Base-by-base conservation (phyloP, 2,888 invertebrate genomes). In the Drosophila gaucha region DNA sequence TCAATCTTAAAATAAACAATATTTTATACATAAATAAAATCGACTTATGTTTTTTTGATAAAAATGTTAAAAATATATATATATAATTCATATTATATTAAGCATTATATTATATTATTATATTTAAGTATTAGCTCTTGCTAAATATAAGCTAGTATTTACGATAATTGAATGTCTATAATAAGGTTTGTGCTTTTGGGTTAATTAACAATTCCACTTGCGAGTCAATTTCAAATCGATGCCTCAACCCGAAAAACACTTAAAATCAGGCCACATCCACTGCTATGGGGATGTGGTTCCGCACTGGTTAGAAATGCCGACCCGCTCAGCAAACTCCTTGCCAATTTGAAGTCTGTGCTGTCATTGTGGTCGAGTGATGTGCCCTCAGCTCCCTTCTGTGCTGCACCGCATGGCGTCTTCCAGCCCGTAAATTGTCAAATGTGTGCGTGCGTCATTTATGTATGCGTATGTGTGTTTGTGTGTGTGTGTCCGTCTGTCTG, bases 331-430 rank as follows among this genome's bases (percentile, higher is more conserved):
- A 26, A 38, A 20, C 22, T 55, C 20, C 72, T 67, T 39, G 62
- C 62, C 72, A 67, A 77, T 74, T 73, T 60, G 38, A 54, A 59
- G 43, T 47, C 49, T 54, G 28, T 16, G 20, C 73, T 72, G 67
- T 77, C 74, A 67, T 43, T 74, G 74, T 67, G 78, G 74, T 64
- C 50, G 46, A 67, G 38, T 63, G 62, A 60, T 57, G 72, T 38
- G 51, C 35, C 55, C 31, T n/a, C 49, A 50, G 56, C 55, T 52
- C 38, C 51, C 62, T 44, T 51, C 31, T 10, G 33, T 20, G 26
- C 49, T 36, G 68, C 63, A 43, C 78, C 52, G 38, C 74, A 72
- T 76, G 77, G 28, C 50, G 63, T 74, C 77, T 59, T 22, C 36
- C 30, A 52, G 62, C 24, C 50, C 31, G 44, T 74, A 67, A 74